These are phyloP conservation scores for Chloebia gouldiae DNA, from an alignment of 2,113 vertebrate species.

Conservation along the genomic window DNA sequence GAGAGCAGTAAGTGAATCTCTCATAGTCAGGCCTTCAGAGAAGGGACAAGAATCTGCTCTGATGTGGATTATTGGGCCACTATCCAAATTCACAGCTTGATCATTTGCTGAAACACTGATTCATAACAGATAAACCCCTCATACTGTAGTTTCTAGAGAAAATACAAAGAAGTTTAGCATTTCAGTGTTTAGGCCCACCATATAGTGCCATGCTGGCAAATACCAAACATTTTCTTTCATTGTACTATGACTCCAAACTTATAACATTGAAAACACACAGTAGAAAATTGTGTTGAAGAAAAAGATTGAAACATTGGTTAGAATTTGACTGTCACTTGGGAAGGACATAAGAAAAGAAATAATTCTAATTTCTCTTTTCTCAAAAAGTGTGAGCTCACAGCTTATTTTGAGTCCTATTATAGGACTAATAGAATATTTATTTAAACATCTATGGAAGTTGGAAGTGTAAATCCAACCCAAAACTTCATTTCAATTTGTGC, in stretches of 20 bases:
- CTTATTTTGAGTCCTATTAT: background rate
- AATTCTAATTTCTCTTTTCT: background rate
- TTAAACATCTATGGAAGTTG: background rate
- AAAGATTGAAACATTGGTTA: background rate
- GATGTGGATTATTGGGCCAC: background rate
- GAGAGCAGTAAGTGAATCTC: background rate
- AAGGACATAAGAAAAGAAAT: background rate
- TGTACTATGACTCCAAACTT: background rate
- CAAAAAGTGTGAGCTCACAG: background rate
- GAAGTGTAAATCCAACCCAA: slow-evolving; percentile 23
- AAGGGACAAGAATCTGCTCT: background rate
- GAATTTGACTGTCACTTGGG: background rate
- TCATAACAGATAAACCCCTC: background rate
- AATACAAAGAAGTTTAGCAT: background rate
- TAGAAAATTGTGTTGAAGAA: background rate
- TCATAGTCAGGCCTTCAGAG: background rate
- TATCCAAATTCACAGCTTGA: background rate
- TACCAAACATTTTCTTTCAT: background rate
- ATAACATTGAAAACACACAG: background rate
- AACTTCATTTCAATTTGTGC: background rate
- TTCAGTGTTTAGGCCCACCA: background rate
- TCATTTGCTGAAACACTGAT: background rate
- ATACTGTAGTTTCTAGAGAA: background rate
- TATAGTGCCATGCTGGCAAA: background rate
- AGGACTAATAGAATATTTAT: background rate